Evolutionary conservation across 2,797 vertebrate species (phyloP).

Genomic region (Harpagifer antarcticus): DNA sequence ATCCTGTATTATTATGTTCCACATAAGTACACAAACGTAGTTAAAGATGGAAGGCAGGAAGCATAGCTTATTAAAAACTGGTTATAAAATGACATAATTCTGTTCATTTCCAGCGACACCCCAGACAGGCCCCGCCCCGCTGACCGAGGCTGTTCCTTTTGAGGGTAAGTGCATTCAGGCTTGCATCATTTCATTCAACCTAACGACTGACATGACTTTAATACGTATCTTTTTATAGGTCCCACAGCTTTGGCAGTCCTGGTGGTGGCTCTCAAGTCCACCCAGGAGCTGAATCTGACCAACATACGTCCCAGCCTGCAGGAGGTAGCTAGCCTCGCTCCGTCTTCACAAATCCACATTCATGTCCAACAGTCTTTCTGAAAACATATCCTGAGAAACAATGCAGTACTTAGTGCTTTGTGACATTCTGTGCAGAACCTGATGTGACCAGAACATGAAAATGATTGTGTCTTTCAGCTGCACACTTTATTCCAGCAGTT

Average conservation of each 20-base stretch:
- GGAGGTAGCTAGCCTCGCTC: slow-evolving; percentile 23
- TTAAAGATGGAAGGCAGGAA: no score
- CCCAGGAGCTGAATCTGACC: slow-evolving; percentile 13
- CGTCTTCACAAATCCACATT: neutral
- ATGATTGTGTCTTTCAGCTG: slow-evolving; percentile 61
- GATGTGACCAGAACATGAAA: neutral
- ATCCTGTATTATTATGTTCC: no score
- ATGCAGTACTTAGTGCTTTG: neutral
- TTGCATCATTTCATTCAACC: neutral
- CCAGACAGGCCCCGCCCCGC: no score
- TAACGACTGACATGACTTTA: neutral
- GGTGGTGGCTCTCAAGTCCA: slow-evolving; percentile 30
- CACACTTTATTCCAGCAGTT: rapidly evolving
- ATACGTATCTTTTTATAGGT: neutral
- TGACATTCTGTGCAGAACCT: neutral
- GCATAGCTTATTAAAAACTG: no score
- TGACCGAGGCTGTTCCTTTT: no score
- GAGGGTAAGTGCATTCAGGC: slow-evolving; percentile 2
- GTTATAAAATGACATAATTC: no score
- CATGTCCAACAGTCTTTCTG: neutral
- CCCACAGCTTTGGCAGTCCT: slow-evolving; percentile 52
- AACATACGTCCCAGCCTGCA: neutral
- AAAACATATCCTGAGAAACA: neutral
- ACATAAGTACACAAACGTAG: no score
- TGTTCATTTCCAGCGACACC: no score